Evolutionary conservation across 2,888 invertebrate species (phyloP).

Genomic region (Matsumyia berberina): DNA sequence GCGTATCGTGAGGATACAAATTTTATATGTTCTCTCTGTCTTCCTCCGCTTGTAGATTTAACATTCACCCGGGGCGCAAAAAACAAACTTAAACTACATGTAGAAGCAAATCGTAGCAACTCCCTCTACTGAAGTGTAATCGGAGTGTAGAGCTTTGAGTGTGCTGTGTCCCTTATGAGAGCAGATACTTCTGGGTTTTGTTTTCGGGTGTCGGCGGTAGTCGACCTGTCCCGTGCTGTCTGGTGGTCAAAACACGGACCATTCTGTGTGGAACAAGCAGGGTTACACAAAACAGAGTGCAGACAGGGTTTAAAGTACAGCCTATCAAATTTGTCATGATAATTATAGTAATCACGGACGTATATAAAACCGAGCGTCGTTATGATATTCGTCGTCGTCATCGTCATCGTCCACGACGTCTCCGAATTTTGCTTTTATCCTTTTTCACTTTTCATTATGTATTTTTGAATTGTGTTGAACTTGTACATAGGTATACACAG

Average conservation of each 20-base stretch:
- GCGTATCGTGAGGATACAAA: constrained; percentile 42
- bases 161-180: constrained; percentile 14
- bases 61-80: constrained; percentile 52
- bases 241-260: not conserved
- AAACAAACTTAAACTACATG: constrained; percentile 63
- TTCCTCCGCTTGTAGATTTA: constrained; percentile 59
- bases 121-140: constrained; percentile 49
- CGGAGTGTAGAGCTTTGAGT: constrained; percentile 27
- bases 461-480: constrained; percentile 33
- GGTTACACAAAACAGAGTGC: constrained; percentile 38
- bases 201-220: constrained; percentile 51
- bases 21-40: constrained; percentile 18
- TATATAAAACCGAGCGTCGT: constrained; percentile 57
- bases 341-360: constrained; percentile 71
- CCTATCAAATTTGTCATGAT: constrained; percentile 74
- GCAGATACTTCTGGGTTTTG: constrained; percentile 32
- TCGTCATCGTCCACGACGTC: constrained; percentile 9
- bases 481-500: constrained; percentile 2
- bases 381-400: constrained; percentile 37
- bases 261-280: not conserved
- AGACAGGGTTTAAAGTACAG: constrained; percentile 66
- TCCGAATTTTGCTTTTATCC: constrained; percentile 6
- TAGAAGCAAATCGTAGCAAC: constrained; percentile 44
- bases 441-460: constrained; percentile 20
- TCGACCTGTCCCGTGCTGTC: constrained; percentile 39